phyloP scores from a whole-genome alignment of 1,140 invertebrate genomes.

The Calephelis nemesis region DNA sequence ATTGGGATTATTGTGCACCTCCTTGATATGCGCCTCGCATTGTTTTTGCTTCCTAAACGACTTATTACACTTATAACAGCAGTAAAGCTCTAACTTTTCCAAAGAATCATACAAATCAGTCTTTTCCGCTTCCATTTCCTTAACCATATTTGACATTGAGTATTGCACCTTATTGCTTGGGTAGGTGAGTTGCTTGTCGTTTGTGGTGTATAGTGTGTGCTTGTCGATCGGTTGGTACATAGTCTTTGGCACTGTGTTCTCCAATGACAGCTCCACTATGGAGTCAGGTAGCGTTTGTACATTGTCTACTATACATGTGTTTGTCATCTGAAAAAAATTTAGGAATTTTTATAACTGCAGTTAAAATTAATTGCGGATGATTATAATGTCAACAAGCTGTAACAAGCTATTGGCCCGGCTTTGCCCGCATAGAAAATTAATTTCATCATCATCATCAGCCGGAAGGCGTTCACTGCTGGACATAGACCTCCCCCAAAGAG shows the following conservation, averaged over 20 bases:
- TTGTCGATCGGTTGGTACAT: conserved; percentile 70
- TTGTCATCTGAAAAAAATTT: conserved; percentile 61
- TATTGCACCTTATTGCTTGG: conserved; percentile 56
- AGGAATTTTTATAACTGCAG: too few relatives aligned
- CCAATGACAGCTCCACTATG: conserved; percentile 72
- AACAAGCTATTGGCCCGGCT: too few relatives aligned
- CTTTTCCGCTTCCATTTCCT: conserved; percentile 49
- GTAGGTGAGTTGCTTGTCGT: conserved; percentile 57
- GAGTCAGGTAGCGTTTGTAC: conserved; percentile 69
- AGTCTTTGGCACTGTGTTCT: conserved; percentile 69
- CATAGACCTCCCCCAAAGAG: too few relatives aligned
- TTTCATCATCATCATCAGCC: too few relatives aligned
- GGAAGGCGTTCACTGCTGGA: too few relatives aligned
- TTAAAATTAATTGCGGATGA: too few relatives aligned
- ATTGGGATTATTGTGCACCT: conserved; percentile 77
- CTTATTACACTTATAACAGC: conserved; percentile 82
- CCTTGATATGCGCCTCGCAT: conserved; percentile 82
- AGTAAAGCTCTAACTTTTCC: conserved; percentile 59
- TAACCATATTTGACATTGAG: conserved; percentile 58
- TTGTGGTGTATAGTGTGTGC: conserved; percentile 61
- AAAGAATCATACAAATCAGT: conserved; percentile 52
- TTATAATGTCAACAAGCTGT: too few relatives aligned
- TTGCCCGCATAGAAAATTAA: too few relatives aligned
- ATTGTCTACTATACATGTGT: conserved; percentile 72
- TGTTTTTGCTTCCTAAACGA: conserved; percentile 83